Conservation (phyloP, 2,888 invertebrate species). For the Caenorhabditis sp. region DNA sequence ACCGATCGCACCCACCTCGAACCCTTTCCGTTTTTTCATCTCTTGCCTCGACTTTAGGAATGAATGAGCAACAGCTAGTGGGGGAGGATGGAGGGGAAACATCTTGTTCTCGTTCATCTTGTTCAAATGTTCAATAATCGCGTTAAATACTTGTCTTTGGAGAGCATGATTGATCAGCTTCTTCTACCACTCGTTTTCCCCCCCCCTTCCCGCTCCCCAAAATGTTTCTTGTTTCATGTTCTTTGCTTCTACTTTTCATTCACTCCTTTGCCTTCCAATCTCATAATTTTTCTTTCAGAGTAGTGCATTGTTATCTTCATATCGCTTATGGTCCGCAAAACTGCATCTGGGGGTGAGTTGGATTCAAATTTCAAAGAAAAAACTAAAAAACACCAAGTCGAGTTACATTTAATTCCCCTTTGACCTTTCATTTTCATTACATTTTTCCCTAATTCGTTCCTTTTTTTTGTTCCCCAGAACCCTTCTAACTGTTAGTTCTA, state of each 20-base stretch:
- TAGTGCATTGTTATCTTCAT: constrained; percentile 32
- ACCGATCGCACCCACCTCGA: constrained; percentile 7
- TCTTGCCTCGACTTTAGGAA: no score
- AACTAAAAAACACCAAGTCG: background rate
- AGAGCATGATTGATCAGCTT: constrained; percentile 62
- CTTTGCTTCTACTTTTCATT: constrained; percentile 25
- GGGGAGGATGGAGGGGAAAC: constrained; percentile 31
- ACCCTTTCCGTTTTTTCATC: constrained; percentile 28
- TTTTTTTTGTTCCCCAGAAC: background rate
- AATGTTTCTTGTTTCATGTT: constrained; percentile 46
- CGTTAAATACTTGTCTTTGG: constrained; percentile 57
- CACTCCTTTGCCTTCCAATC: background rate
- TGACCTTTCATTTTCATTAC: no score
- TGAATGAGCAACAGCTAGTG: constrained; percentile 31
- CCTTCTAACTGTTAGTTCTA: constrained; percentile 14
- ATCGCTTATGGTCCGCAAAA: constrained; percentile 67
- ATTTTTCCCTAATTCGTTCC: background rate
- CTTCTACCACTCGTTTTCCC: constrained; percentile 17
- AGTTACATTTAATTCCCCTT: background rate
- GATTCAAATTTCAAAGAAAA: constrained; percentile 23
- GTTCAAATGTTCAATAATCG: constrained; percentile 60
- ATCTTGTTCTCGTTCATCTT: constrained; percentile 60
- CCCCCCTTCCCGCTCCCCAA: background rate
- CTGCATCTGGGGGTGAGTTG: constrained; percentile 63
- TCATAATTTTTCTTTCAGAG: constrained; percentile 20